phyloP scores from a whole-genome alignment of 2,113 vertebrate genomes.

The Cricetomys ansorgei region DNA sequence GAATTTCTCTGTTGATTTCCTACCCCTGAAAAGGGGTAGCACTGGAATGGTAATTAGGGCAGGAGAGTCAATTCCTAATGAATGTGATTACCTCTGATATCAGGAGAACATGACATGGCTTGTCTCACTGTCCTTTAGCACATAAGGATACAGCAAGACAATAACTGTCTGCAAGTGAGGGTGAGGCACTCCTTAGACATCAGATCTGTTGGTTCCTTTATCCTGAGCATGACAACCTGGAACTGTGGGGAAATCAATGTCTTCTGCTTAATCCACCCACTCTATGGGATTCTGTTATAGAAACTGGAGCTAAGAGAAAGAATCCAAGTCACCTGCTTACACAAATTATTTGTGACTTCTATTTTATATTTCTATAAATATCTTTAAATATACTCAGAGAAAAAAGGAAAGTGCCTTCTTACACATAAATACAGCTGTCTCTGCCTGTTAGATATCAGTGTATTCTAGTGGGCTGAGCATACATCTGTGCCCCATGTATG shows the following conservation, averaged over 20 bases:
- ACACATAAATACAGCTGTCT: neutral
- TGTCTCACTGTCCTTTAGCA: neutral
- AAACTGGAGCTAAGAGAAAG: neutral
- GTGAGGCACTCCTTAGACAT: neutral
- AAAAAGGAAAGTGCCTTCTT: neutral
- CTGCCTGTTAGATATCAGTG: neutral
- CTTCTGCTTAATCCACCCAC: neutral
- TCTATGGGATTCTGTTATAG: neutral
- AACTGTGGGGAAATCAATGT: neutral
- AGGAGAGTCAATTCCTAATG: neutral
- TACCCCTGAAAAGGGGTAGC: neutral
- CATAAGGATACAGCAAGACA: neutral
- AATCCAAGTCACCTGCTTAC: neutral
- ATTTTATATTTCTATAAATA: neutral
- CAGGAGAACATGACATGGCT: neutral
- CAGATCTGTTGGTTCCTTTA: neutral
- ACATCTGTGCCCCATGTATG: accelerated
- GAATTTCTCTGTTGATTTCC: neutral
- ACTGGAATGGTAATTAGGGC: neutral
- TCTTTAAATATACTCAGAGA: neutral
- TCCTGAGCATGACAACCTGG: neutral
- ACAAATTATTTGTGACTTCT: neutral
- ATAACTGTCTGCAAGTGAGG: neutral
- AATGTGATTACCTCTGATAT: neutral
- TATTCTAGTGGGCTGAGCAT: neutral